Percentiles rank a stretch among this genome's conserved stretches.
phyloP scores from a whole-genome alignment of 37 sponge, comb jelly and placozoan species.

The Geodia barretti region DNA sequence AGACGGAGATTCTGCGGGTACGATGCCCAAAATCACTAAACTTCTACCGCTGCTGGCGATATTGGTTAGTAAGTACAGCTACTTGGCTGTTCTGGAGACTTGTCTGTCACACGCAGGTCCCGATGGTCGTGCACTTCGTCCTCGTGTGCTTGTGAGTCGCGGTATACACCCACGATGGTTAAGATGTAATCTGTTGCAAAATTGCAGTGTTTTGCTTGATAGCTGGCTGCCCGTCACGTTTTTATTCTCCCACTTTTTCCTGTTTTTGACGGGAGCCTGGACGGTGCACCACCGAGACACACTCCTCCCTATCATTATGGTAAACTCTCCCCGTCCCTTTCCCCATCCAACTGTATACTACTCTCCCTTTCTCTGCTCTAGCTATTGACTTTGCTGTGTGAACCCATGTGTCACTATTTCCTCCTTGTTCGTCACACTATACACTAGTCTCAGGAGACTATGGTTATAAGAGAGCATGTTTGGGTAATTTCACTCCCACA shows the following conservation, averaged over 20 bases:
- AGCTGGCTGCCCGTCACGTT: conserved; percentile 33
- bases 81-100: no score
- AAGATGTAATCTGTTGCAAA: no score
- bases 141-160: conserved; percentile 39
- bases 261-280: conserved; percentile 39
- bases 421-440: not conserved
- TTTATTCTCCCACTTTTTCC: conserved; percentile 30
- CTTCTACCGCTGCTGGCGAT: no score
- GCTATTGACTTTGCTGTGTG: not conserved
- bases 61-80: no score
- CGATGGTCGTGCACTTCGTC: conserved; percentile 30
- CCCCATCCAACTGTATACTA: not conserved
- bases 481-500: no score
- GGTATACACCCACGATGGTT: not conserved
- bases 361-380: not conserved
- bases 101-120: no score
- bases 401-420: not conserved
- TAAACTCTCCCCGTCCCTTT: conserved; percentile 2
- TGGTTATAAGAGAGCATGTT: no score
- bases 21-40: no score
- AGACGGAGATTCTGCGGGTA: no score
- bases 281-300: not conserved
- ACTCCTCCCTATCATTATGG: conserved; percentile 15
- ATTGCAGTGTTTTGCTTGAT: conserved; percentile 5
- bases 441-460: not conserved